Conservation (phyloP, 1,140 invertebrate species). For the Antheraea mylitta region DNA sequence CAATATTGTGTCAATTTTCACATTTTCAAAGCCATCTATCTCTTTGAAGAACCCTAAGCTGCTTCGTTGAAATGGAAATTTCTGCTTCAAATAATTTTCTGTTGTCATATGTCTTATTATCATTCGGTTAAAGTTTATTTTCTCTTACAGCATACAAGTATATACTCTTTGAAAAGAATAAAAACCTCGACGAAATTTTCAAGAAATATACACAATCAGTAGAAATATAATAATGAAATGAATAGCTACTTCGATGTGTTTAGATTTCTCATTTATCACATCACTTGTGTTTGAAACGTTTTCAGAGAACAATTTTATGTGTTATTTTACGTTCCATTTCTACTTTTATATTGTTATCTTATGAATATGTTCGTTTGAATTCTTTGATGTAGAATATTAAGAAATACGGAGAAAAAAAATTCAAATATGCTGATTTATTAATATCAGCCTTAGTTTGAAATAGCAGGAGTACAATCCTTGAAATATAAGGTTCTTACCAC, state of each 20-base stretch:
- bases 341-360: constrained; percentile 6
- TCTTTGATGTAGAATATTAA: not conserved
- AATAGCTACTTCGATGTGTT: constrained; percentile 23
- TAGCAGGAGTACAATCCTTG: not conserved
- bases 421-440: not conserved
- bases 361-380: not conserved
- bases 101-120: constrained; percentile 9
- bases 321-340: not conserved
- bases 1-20: constrained; percentile 55
- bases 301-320: constrained; percentile 5
- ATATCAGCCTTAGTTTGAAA: not conserved
- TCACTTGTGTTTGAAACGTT: constrained; percentile 6
- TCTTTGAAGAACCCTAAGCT: constrained; percentile 36
- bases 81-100: constrained; percentile 2
- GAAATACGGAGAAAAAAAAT: not conserved
- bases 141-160: constrained; percentile 7
- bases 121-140: constrained; percentile 15
- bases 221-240: constrained; percentile 29
- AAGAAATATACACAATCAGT: constrained; percentile 16
- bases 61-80: constrained; percentile 45
- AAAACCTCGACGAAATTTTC: constrained; percentile 30
- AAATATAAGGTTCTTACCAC: not conserved
- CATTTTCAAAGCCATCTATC: constrained; percentile 46
- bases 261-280: constrained; percentile 8
- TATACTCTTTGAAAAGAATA: not conserved